Base-by-base conservation (phyloP, 53 echinoderm and acorn worm genomes). In the Holothuria leucospilota region DNA sequence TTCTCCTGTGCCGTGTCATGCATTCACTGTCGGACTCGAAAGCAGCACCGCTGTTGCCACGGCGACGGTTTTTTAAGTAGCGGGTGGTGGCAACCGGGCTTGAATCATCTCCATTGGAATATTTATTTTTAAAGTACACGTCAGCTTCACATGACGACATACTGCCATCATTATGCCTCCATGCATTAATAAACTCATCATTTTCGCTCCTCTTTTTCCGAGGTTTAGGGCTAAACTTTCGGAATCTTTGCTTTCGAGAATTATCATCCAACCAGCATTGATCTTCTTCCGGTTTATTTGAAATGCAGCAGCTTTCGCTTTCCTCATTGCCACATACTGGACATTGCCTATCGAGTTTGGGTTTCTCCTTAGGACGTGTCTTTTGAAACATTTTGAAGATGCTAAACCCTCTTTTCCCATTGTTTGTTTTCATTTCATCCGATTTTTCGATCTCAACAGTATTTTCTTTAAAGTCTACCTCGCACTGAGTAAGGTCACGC, bases 381-480 rank as follows among this genome's bases (percentile, higher is more conserved):
- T 80, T 80, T 80, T 80, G 80, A 58, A 80, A 80, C 62, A 80
- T 80, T 80, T 80, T 59, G 18, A 78, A 78, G 56, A 78, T 14
- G 59, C 29, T 78, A 58, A 78, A 78, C 1, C 78, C 59, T 16
- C 23, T 78, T 28, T 78, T 78, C 12, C 51, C 58, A 78, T 78
- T 78, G 8, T 18, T 27, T 13, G 13, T 24, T 78, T 78, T 78
- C 10, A 58, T 25, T 24, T 58, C 58, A 29, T 56, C 58, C 14
- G 11, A 8, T 46, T 78, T 58, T 29, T 78, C 58, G 25, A 10
- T 1, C 18, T 52, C 51, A 20, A 8, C 78, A 25, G 51, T 78
- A 16, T 53, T 42, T 20, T 1, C 59, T 15, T 28, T 59, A 7
- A 28, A 15, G 13, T 56, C 78, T 41, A 18, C 72, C 28, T 20